A percentile compares a stretch with the other conserved stretches of the same genome.
phyloP scores from a whole-genome alignment of 1,140 invertebrate species.

The Vanessa tameamea region DNA sequence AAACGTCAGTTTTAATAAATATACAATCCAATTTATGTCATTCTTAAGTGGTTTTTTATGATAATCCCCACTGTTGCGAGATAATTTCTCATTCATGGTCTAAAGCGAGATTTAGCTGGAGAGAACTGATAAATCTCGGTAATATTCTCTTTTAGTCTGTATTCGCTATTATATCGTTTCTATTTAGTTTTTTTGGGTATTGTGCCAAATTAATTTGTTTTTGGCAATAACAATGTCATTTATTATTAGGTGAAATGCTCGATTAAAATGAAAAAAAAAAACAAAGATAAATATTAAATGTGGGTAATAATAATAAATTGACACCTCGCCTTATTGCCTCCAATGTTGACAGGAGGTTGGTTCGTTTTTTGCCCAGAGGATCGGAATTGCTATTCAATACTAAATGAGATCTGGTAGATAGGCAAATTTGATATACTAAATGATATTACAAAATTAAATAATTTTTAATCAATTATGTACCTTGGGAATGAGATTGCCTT shows the following conservation, averaged over 20 bases:
- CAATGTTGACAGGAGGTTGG: no score
- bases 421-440: no score
- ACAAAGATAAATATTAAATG: not conserved
- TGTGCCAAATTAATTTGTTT: conserved; percentile 17
- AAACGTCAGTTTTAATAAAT: conserved; percentile 37
- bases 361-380: no score
- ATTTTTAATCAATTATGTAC: no score
- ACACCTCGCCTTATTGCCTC: no score
- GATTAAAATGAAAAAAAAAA: not conserved
- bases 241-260: not conserved
- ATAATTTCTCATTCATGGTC: conserved; percentile 46
- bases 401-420: no score
- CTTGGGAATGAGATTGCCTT: no score
- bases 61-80: conserved; percentile 36
- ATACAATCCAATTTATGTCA: conserved; percentile 36
- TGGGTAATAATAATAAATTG: not conserved
- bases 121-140: conserved; percentile 15
- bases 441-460: no score
- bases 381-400: no score
- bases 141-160: conserved; percentile 6
- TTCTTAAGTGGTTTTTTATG: conserved; percentile 43
- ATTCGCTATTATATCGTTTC: conserved; percentile 3
- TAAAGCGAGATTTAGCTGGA: conserved; percentile 37
- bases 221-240: conserved; percentile 6
- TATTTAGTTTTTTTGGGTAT: conserved; percentile 5